Evolutionary conservation across 37 sponge, comb jelly and placozoan genomes (phyloP), one percentile per base, ranked within the genome.

Genomic region (Chondrilla cf. caribensis): DNA sequence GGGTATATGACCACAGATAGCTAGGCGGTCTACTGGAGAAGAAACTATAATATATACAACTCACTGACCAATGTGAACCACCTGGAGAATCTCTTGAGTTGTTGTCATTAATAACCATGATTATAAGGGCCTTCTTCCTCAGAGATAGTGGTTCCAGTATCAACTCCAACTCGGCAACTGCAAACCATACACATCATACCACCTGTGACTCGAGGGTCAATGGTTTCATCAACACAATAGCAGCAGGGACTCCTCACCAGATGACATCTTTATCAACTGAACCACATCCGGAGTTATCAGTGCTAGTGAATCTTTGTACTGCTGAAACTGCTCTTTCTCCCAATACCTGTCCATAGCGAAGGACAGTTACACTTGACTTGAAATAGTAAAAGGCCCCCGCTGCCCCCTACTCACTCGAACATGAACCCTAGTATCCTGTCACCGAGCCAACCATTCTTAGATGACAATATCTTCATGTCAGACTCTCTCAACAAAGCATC

Each of bases 381-480:
- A n/a, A n/a, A n/a, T n/a, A n/a, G n/a, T n/a, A n/a, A n/a, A n/a
- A n/a, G n/a, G n/a, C n/a, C n/a, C n/a, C n/a, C n/a, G n/a, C n/a
- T n/a, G n/a, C n/a, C n/a, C n/a, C n/a, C n/a, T 24, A 32, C 92
- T 87, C 41, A 92, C 92, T 92, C 92, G 44, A 87, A 92, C 54
- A 87, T 82, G 66, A 85, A 92, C 1, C 88, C 92, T 18, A 92
- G 79, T 25, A 92, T 36, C 33, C 65, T 85, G 83, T 92, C 92
- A 79, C 87, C 87, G 17, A 92, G 80, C 92, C 92, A 92, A 1
- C 76, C 76, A 51, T 70, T 57, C 1, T 82, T 26, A 17, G 71
- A 60, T 3, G 41, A 26, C 1, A 92, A 72, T 15, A 92, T 79
- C 0, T 79, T 58, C 17, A 87, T 40, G 47, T 92, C 92, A 21